These are phyloP conservation scores for Scaptodrosophila lebanonensis DNA, from an alignment of 1,140 invertebrate genomes.

Conservation along the genomic window DNA sequence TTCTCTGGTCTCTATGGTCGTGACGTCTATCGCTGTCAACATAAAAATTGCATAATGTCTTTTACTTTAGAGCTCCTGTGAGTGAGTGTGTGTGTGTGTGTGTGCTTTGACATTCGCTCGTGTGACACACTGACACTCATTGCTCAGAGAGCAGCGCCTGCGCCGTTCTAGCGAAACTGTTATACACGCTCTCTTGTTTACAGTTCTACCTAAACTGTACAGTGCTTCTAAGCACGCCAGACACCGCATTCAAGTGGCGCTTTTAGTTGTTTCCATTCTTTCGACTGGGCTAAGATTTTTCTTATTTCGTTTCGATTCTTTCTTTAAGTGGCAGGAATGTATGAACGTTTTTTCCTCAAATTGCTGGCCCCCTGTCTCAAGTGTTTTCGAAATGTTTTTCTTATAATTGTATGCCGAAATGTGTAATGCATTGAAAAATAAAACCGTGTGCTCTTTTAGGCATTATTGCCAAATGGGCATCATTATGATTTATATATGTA, in stretches of 20 bases:
- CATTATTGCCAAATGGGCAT: too few species aligned
- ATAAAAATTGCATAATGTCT: slow-evolving; percentile 72
- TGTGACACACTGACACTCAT: slow-evolving; percentile 72
- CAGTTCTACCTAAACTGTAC: slow-evolving; percentile 43
- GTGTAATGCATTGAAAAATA: too few species aligned
- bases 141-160: slow-evolving; percentile 31
- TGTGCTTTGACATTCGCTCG: slow-evolving; percentile 4
- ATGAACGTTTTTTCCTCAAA: too few species aligned
- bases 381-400: too few species aligned
- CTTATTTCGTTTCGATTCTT: too few species aligned
- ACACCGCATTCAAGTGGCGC: neutral
- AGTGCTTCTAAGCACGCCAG: neutral
- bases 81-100: slow-evolving; percentile 18
- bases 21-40: slow-evolving; percentile 23
- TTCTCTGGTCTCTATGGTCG: slow-evolving; percentile 47
- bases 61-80: neutral
- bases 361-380: too few species aligned
- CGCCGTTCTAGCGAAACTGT: slow-evolving; percentile 49
- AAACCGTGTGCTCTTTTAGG: too few species aligned
- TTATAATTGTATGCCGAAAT: too few species aligned
- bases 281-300: too few species aligned
- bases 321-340: too few species aligned
- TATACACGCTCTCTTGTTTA: slow-evolving; percentile 60
- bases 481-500: too few species aligned
- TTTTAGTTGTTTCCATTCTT: slow-evolving; percentile 1